Base-by-base conservation (phyloP, 2,888 invertebrate genomes). In the Pediacus dermestoides region DNA sequence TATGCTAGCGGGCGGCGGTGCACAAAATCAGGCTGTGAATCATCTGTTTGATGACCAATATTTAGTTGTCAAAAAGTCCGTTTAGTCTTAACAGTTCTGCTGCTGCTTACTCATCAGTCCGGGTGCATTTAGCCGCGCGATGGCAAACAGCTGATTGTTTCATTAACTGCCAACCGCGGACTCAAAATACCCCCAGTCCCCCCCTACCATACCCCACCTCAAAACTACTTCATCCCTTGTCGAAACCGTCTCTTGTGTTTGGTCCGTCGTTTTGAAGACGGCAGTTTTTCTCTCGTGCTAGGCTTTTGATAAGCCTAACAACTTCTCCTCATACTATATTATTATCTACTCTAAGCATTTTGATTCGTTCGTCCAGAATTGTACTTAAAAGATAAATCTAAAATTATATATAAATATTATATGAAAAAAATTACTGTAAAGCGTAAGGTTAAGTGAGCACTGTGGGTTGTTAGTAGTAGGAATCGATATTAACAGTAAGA, bases 21-120 rank as follows among this genome's bases (percentile, higher is more conserved):
- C 64, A 68, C 68, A 71, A 71, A 71, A 69, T 68, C 71, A 70
- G 72, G 72, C 72, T 72, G 72, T 72, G 72, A 72, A 70, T 70
- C 68, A 68, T 67, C 69, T 62, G 57, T 67, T 67, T 66, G 68
- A 70, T 70, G 70, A 70, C 70, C 70, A 71, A 67, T 62, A 58
- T 61, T 68, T 65, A 65, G 64, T 70, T 68, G 56, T 65, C 65
- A 66, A 67, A 61, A 64, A 63, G 61, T 60, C 58, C 60, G 57
- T 23, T 46, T 63, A 60, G 60, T 58, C 54, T 55, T 54, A 58
- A 51, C 18, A 34, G 21, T 28, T 54, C 50, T 61, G 60, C 61
- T 58, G 55, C 60, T 55, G 57, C 59, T 58, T 57, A 43, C 45
- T 45, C 39, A 38, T 30, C 36, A 42, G 47, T 55, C 48, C 51